Evolutionary conservation across 1,140 invertebrate species (phyloP).

Genomic region (Ceratosolen solmsi): DNA sequence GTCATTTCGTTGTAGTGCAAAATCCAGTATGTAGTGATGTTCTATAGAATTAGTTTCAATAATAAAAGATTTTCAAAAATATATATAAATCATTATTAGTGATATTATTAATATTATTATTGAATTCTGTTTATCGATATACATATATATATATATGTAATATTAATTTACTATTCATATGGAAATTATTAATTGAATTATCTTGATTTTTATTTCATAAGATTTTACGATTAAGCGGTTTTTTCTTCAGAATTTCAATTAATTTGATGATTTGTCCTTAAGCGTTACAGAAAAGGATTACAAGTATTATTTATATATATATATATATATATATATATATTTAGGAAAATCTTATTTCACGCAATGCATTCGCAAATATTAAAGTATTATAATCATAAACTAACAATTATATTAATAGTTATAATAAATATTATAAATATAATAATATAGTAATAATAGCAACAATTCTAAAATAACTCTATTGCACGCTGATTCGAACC

Average conservation of each 20-base stretch:
- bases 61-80: neutral
- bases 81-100: neutral
- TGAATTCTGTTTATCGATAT: neutral
- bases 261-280: no score
- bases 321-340: no score
- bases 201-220: no score
- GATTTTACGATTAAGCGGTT: no score
- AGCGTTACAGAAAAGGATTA: no score
- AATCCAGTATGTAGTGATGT: neutral
- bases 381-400: constrained; percentile 29
- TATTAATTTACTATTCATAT: neutral
- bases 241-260: no score
- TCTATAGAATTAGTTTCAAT: constrained; percentile 12
- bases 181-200: no score
- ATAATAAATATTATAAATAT: constrained; percentile 17
- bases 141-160: neutral
- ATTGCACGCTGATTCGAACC: constrained; percentile 67
- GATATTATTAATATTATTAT: neutral
- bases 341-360: constrained; percentile 5
- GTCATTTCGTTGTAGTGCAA: neutral
- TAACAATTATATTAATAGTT: constrained; percentile 33
- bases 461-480: constrained; percentile 62
- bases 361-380: constrained; percentile 26
- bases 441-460: constrained; percentile 59
- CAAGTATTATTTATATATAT: no score